Conservation (phyloP, 2,888 invertebrate species). For the Nephrotoma appendiculata region DNA sequence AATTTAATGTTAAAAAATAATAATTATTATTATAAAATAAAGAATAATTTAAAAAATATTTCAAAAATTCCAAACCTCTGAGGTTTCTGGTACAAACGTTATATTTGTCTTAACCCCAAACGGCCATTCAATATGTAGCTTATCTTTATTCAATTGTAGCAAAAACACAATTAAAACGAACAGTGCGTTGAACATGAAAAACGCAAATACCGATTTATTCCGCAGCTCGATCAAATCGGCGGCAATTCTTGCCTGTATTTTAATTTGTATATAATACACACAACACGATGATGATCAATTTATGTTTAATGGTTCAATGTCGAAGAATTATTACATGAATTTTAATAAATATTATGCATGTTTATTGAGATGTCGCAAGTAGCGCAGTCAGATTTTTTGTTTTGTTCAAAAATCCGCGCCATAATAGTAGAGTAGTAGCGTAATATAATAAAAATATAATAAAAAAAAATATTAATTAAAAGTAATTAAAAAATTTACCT, state of each 20-base stretch:
- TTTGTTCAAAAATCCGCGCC: background rate
- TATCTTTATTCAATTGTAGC: slow-evolving; percentile 97
- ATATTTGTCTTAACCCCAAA: slow-evolving; percentile 90
- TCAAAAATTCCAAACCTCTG: slow-evolving; percentile 51
- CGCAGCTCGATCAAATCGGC: slow-evolving; percentile 84
- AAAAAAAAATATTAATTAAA: background rate
- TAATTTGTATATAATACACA: background rate
- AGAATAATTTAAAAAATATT: slow-evolving; percentile 17
- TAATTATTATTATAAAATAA: slow-evolving; percentile 11
- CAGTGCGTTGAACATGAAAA: slow-evolving; percentile 99
- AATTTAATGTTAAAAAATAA: slow-evolving; percentile 11
- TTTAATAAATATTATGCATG: background rate
- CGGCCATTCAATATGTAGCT: slow-evolving; percentile 95
- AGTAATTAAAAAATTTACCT: slow-evolving; percentile 49
- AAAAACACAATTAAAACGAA: slow-evolving; percentile 98
- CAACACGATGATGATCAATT: background rate
- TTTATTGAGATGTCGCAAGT: background rate
- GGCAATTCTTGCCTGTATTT: slow-evolving; percentile 67
- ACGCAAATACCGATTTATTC: slow-evolving; percentile 94
- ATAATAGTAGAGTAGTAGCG: background rate
- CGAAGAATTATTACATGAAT: background rate
- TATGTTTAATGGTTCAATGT: background rate
- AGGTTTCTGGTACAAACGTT: slow-evolving; percentile 82
- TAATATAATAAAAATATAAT: background rate
- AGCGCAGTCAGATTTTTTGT: background rate